phyloP scores from a whole-genome alignment of 1,140 invertebrate species.

The Heliconius eleuchia region DNA sequence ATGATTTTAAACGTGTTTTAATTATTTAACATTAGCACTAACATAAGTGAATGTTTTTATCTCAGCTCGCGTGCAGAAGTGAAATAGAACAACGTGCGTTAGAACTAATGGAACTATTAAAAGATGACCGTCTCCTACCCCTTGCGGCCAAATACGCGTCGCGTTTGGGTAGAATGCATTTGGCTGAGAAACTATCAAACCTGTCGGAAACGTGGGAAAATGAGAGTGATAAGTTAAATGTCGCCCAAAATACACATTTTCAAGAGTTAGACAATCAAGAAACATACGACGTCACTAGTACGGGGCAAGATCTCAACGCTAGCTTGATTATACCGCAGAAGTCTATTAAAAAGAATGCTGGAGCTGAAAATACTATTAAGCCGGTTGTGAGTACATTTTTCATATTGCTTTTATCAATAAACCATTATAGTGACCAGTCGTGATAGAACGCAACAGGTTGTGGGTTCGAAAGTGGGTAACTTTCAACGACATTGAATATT shows the following conservation, averaged over 20 bases:
- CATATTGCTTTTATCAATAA: not conserved
- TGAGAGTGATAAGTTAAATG: slow-evolving; percentile 56
- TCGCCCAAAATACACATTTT: slow-evolving; percentile 59
- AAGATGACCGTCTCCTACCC: slow-evolving; percentile 88
- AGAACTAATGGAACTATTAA: slow-evolving; percentile 92
- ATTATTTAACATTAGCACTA: not conserved
- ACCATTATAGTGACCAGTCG: too few species aligned
- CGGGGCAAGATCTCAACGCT: slow-evolving; percentile 60
- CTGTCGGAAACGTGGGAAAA: slow-evolving; percentile 63
- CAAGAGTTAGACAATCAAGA: slow-evolving; percentile 67
- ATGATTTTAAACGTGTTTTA: not conserved
- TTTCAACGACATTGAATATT: too few species aligned
- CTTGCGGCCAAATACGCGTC: slow-evolving; percentile 94
- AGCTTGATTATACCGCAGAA: slow-evolving; percentile 76
- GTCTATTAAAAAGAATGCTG: slow-evolving; percentile 57
- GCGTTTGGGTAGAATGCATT: slow-evolving; percentile 86
- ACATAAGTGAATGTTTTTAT: slow-evolving; percentile 44
- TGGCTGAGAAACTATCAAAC: slow-evolving; percentile 87
- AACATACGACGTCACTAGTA: slow-evolving; percentile 66
- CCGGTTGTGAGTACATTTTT: slow-evolving; percentile 64
- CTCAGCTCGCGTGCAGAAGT: slow-evolving; percentile 89
- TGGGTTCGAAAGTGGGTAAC: too few species aligned
- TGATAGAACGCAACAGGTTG: too few species aligned
- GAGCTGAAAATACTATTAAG: slow-evolving; percentile 62
- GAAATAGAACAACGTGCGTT: slow-evolving; percentile 93